These are phyloP conservation scores for Proctacanthus coquilletti DNA, from an alignment of 1,140 invertebrate genomes.

Conservation along the genomic window DNA sequence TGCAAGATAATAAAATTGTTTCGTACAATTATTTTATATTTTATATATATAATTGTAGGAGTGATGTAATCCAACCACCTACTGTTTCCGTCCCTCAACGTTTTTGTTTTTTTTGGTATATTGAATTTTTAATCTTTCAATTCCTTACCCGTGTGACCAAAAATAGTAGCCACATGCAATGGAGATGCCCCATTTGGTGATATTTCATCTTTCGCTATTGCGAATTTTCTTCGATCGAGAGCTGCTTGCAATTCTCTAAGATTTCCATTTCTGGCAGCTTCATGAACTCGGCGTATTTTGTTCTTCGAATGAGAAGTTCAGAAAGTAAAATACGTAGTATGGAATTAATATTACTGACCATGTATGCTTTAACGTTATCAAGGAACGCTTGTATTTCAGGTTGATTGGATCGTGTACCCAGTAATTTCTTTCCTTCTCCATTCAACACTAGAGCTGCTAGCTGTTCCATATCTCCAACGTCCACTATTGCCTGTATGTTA, in stretches of 20 bases:
- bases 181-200: conserved; percentile 78
- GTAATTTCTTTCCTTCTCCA: conserved; percentile 64
- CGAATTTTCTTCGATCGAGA: conserved; percentile 80
- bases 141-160: conserved; percentile 48
- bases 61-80: too few species aligned
- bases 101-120: background rate
- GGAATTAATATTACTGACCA: too few species aligned
- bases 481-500: conserved; percentile 45
- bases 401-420: conserved; percentile 55
- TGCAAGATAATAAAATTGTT: too few species aligned
- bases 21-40: too few species aligned
- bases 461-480: conserved; percentile 72
- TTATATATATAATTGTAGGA: too few species aligned
- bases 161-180: conserved; percentile 80
- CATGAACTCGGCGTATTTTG: conserved; percentile 76
- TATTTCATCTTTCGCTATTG: conserved; percentile 62
- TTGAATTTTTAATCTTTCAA: too few species aligned
- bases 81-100: too few species aligned
- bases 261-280: conserved; percentile 71
- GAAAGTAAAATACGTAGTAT: too few species aligned
- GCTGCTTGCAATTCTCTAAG: conserved; percentile 69
- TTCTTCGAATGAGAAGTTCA: conserved; percentile 36
- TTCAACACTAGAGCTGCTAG: conserved; percentile 74
- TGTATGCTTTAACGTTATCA: conserved; percentile 76
- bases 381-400: conserved; percentile 77